Base-by-base conservation (phyloP, 2,113 vertebrate genomes). In the Recurvirostra avosetta region DNA sequence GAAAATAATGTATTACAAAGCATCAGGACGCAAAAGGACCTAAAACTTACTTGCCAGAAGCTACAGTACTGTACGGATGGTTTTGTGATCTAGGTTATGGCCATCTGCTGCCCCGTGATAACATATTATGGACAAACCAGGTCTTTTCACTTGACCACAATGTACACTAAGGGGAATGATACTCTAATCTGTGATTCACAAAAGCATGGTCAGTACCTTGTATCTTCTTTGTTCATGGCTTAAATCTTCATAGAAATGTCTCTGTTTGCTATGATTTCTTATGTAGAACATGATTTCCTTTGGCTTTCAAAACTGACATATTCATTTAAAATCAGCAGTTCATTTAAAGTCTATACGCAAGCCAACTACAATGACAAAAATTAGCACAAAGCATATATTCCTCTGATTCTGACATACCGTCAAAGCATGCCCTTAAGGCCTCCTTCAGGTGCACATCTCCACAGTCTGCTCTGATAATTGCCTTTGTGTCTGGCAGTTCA, bases 401-500 rank as follows among this genome's bases (percentile, higher is more conserved):
- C 41, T 93, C 63, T 92, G 63, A 92, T 90, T 92, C 67, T 94
- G 75, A 92, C 90, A 79, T 47, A 59, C 23, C 2, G 12, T 79
- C 96, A 96, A 92, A 96, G 85, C 34, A 62, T 43, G 45, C 81
- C 94, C 82, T 59, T 70, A 82, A 88, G 95, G 92, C 71, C 55
- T 92, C 63, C 75, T 86, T 93, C 5, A 26, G 63, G 92, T 74
- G 41, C 52, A 38, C 72, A 80, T 76, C 62, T 94, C 87, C 79
- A 74, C 68, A 65, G 88, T 90, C 81, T 94, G 71, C 74, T 96
- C 85, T 86, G 25, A 30, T 94, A 96, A 93, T 90, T 94, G 71
- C 45, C n/a, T 92, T 94, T 92, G 53, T 80, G 95, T 95, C 95
- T 97, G 90, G 67, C 71, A 82, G 84, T 32, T 94, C 63, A 91